Percentiles rank a stretch among this genome's conserved stretches.
These are phyloP conservation scores for Trichechus manatus DNA, from an alignment of 2,113 vertebrate genomes.

Conservation along the genomic window DNA sequence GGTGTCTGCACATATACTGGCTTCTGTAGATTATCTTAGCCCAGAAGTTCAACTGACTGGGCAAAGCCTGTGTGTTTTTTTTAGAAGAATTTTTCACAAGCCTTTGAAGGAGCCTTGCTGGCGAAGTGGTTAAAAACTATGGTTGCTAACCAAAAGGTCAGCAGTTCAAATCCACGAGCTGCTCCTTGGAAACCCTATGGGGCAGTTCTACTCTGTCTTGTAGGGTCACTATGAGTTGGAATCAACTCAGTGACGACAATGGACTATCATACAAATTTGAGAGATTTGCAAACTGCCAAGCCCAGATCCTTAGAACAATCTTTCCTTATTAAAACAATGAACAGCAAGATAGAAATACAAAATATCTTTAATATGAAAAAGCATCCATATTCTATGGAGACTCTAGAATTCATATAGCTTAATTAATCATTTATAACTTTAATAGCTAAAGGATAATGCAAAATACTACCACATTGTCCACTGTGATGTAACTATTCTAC, in stretches of 20 bases:
- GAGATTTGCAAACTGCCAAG: background rate
- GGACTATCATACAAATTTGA: background rate
- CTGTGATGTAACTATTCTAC: background rate
- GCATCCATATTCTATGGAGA: background rate
- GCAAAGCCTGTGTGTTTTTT: background rate
- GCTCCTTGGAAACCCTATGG: too few species aligned
- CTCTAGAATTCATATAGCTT: background rate
- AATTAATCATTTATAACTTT: background rate
- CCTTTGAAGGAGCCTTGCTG: background rate
- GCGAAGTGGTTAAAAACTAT: too few species aligned
- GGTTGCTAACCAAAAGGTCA: too few species aligned
- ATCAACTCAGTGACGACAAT: too few species aligned
- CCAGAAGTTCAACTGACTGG: background rate
- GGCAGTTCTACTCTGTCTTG: too few species aligned
- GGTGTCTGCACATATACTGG: background rate
- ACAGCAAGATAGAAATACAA: conserved; percentile 29
- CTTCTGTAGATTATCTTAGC: background rate
- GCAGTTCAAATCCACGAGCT: too few species aligned
- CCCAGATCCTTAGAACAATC: background rate
- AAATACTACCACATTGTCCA: background rate
- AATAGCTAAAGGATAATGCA: background rate
- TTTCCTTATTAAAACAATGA: background rate
- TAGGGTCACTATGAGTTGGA: too few species aligned
- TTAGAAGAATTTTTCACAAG: background rate
- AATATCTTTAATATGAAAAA: background rate